These are phyloP conservation scores for Vireo altiloquus DNA, from an alignment of 2,113 vertebrate species.

Conservation along the genomic window DNA sequence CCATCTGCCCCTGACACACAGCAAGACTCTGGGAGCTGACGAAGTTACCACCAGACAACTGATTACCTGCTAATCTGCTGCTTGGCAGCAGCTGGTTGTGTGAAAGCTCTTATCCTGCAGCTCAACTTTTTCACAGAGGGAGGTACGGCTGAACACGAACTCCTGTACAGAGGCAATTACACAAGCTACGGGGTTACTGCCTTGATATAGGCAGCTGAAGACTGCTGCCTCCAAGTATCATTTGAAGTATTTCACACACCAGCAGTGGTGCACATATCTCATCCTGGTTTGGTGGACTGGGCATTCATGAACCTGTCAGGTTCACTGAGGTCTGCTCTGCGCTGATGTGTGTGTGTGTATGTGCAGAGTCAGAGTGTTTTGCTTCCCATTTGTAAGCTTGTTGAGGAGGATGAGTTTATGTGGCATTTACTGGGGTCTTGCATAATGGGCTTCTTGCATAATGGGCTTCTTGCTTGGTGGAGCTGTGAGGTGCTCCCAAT, in stretches of 20 bases:
- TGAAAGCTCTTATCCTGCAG: conserved; percentile 61
- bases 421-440: background rate
- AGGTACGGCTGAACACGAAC: conserved; percentile 52
- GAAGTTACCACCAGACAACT: conserved; percentile 51
- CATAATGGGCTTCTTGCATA: background rate
- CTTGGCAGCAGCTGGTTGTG: conserved; percentile 65
- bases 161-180: conserved; percentile 69
- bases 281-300: conserved; percentile 17
- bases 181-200: conserved; percentile 56
- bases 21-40: conserved; percentile 20
- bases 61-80: conserved; percentile 66
- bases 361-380: background rate
- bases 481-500: background rate
- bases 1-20: background rate
- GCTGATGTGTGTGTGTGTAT: background rate
- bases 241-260: conserved; percentile 63
- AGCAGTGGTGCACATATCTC: conserved; percentile 44
- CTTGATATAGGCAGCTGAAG: conserved; percentile 52
- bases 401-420: background rate
- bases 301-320: conserved; percentile 2
- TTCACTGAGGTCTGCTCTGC: background rate
- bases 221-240: conserved; percentile 23
- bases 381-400: background rate
- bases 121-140: conserved; percentile 68
- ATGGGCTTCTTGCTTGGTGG: background rate